Percentiles rank a stretch among this genome's conserved stretches.
These are phyloP conservation scores for Antitype chi DNA, from an alignment of 2,888 invertebrate species.

Conservation along the genomic window DNA sequence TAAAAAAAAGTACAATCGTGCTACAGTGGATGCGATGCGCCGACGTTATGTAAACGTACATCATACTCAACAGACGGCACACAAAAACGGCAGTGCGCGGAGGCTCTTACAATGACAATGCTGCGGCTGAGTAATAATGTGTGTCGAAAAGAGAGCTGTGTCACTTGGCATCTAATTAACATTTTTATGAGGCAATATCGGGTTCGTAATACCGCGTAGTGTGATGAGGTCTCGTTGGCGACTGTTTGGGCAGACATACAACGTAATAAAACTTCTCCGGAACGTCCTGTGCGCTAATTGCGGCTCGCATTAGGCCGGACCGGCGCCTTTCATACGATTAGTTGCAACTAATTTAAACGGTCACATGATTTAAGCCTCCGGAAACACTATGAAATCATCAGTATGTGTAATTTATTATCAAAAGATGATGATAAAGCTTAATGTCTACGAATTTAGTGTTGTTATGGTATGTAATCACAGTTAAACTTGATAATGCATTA, in stretches of 20 bases:
- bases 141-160: conserved; percentile 64
- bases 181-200: conserved; percentile 71
- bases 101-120: conserved; percentile 57
- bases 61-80: conserved; percentile 41
- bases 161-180: conserved; percentile 70
- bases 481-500: conserved; percentile 1
- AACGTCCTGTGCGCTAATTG: conserved; percentile 82
- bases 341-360: conserved; percentile 75
- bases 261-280: conserved; percentile 82
- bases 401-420: conserved; percentile 51
- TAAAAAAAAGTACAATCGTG: conserved; percentile 45
- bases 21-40: conserved; percentile 35
- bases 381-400: conserved; percentile 64
- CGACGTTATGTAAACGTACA: conserved; percentile 53
- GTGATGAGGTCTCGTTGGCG: conserved; percentile 62
- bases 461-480: conserved; percentile 9
- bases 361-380: conserved; percentile 62
- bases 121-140: conserved; percentile 64
- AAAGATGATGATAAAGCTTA: conserved; percentile 34
- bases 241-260: conserved; percentile 74
- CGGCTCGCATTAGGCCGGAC: conserved; percentile 76
- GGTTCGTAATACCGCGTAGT: conserved; percentile 48
- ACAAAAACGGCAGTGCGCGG: conserved; percentile 57
- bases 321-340: conserved; percentile 76
- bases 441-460: conserved; percentile 37